These are phyloP conservation scores for Drosophila mayri DNA, from an alignment of 1,140 invertebrate species.

Conservation along the genomic window DNA sequence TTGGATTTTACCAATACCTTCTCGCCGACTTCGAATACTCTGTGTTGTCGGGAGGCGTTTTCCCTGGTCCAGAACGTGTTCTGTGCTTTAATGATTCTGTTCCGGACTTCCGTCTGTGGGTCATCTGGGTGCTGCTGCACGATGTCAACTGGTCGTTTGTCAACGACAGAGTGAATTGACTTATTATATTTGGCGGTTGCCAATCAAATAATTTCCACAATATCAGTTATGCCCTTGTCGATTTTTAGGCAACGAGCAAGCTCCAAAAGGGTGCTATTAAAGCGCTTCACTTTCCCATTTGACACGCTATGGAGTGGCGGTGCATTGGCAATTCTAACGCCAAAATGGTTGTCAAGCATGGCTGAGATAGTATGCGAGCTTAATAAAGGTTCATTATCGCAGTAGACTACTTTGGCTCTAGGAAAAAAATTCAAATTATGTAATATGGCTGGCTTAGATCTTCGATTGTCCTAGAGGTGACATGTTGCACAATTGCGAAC, in stretches of 20 bases:
- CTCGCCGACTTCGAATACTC: no score
- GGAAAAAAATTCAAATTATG: neutral
- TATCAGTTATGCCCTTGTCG: conserved; percentile 8
- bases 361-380: neutral
- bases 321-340: neutral
- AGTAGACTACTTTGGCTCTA: neutral
- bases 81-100: no score
- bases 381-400: neutral
- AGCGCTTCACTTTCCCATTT: neutral
- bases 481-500: neutral
- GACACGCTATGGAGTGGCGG: conserved; percentile 6
- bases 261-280: conserved; percentile 5
- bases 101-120: no score
- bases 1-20: no score
- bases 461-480: no score
- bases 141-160: no score
- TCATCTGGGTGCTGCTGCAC: no score
- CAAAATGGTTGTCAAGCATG: neutral
- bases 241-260: conserved; percentile 4
- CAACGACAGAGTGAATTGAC: no score
- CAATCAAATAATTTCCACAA: neutral
- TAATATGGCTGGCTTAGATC: no score
- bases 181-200: no score
- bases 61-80: no score
- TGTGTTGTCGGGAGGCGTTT: no score